Base-by-base conservation (phyloP, 2,797 vertebrate genomes). In the Acridotheres tristis region DNA sequence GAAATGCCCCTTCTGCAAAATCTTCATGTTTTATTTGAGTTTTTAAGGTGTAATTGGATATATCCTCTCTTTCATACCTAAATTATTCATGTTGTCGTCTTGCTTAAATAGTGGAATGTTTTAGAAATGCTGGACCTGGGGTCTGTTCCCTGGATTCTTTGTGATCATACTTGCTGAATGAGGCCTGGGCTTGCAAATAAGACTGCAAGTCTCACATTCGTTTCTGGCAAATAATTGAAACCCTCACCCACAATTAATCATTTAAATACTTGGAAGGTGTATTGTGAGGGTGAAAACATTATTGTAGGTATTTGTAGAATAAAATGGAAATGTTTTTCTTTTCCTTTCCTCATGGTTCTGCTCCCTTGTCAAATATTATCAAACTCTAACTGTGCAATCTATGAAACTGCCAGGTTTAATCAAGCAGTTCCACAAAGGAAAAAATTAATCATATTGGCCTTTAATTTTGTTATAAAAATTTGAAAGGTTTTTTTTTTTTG, bases 401-500 rank as follows among this genome's bases (percentile, higher is more conserved):
- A 3, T 69, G 76, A 72, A 68, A 62, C 89, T 95, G 93, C 83
- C 94, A 85, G 63, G 18, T 69, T 94, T 95, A 81, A 94, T 96
- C 77, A 87, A 59, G 74, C 45, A 48, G 63, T 51, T 88, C 17
- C 55, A 50, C 62, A 68, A 84, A 93, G 34, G 16, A 94, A 93
- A 58, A 50, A 88, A 85, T 12, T 72, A 88, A 76, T 86, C 32
- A 13, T 55, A 69, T 16, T 62, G 40, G 17, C 63, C 67, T 90
- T 89, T 78, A 88, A 81, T 94, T 95, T 76, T 53, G 10, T 48
- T 62, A 42, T 8, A 27, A 65, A 80, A 80, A 85, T 32, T 1
- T 40, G 40, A 78, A 54, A 20, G 1, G 0, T 8, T 59, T 1
- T 27, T 1, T 38, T 58, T 79, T 81, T 61, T 27, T 1, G 63